Percentiles rank a stretch among this genome's conserved stretches.
Conservation (phyloP, 1,140 invertebrate species). For the Drosophila fuyamai region DNA sequence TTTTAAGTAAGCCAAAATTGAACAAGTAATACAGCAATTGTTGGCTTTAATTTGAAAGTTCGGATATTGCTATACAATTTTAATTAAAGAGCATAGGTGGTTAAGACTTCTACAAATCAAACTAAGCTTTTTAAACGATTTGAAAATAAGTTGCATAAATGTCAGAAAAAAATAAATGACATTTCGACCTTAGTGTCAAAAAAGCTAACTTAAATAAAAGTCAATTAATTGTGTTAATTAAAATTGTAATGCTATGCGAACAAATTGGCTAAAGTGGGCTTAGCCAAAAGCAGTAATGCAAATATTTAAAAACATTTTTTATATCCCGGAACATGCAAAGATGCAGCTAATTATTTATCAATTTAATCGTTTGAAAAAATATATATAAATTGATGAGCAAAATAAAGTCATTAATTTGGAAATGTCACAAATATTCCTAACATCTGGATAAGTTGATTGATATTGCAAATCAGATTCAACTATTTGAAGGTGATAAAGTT, state of each 20-base stretch:
- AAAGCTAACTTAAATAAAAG: constrained; percentile 2
- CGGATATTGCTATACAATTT: too few species aligned
- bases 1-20: too few species aligned
- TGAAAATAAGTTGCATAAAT: background rate
- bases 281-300: background rate
- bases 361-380: background rate
- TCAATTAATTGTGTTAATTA: constrained; percentile 22
- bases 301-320: too few species aligned
- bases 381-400: background rate
- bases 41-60: background rate
- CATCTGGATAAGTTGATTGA: constrained; percentile 15
- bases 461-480: constrained; percentile 7
- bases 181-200: background rate
- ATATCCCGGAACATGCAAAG: too few species aligned
- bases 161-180: too few species aligned
- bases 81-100: background rate
- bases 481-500: constrained; percentile 14
- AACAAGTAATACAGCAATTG: too few species aligned
- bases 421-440: constrained; percentile 9
- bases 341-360: background rate
- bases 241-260: constrained; percentile 1
- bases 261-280: constrained; percentile 11
- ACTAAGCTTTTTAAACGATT: background rate
- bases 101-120: background rate
- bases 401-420: background rate